These are phyloP conservation scores for Euschistus heros DNA, from an alignment of 1,140 invertebrate species.

Conservation along the genomic window DNA sequence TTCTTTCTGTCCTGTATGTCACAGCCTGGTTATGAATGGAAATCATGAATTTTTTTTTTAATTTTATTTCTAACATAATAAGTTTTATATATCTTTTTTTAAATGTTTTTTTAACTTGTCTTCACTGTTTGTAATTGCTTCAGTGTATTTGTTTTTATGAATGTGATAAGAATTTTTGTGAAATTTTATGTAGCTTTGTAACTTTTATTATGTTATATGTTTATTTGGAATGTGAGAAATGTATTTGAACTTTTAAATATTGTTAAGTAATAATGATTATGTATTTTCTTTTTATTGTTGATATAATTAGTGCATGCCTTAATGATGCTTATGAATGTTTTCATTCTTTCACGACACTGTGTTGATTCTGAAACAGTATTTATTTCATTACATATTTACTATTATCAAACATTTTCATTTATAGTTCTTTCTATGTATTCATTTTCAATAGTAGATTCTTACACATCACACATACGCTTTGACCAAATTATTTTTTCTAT, in stretches of 20 bases:
- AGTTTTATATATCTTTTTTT: too few species aligned
- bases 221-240: constrained; percentile 18
- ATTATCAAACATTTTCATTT: constrained; percentile 18
- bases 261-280: not conserved
- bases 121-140: too few species aligned
- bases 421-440: constrained; percentile 25
- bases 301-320: constrained; percentile 1
- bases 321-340: constrained; percentile 25
- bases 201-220: constrained; percentile 2
- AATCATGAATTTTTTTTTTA: not conserved
- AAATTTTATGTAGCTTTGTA: not conserved
- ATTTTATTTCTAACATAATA: not conserved
- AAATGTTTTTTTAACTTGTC: too few species aligned
- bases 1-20: constrained; percentile 18
- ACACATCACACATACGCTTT: constrained; percentile 17
- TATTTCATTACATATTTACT: constrained; percentile 21
- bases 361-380: constrained; percentile 17
- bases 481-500: constrained; percentile 4
- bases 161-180: too few species aligned
- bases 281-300: constrained; percentile 1
- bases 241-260: not conserved
- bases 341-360: constrained; percentile 20
- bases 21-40: constrained; percentile 23
- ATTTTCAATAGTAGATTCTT: constrained; percentile 23
- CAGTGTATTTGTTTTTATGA: too few species aligned